These are phyloP conservation scores for Drosophila prostipennis DNA, from an alignment of 2,888 invertebrate genomes.

Conservation along the genomic window DNA sequence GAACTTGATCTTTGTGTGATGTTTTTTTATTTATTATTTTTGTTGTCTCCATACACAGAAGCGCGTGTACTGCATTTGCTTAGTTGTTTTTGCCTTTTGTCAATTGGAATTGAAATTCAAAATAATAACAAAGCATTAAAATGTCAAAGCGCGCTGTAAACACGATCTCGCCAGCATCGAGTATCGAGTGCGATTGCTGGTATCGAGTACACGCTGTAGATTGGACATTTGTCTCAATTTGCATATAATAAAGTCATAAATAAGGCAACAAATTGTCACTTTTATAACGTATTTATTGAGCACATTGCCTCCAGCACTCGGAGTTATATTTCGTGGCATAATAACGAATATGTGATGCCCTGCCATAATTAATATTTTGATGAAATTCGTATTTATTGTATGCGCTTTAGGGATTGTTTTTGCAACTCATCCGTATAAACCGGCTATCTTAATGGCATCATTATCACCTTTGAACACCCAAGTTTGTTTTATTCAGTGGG, in stretches of 20 bases:
- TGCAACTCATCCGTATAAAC: too few species aligned
- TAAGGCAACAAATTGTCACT: constrained; percentile 66
- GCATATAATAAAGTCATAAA: constrained; percentile 74
- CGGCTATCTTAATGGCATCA: not conserved
- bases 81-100: constrained; percentile 12
- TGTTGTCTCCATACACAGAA: constrained; percentile 15
- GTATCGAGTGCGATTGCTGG: constrained; percentile 23
- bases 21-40: constrained; percentile 5
- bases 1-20: constrained; percentile 77
- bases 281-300: constrained; percentile 67
- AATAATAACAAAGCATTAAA: constrained; percentile 61
- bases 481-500: not conserved
- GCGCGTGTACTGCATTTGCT: constrained; percentile 58
- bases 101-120: constrained; percentile 59
- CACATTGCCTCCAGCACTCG: constrained; percentile 34
- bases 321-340: not conserved
- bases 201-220: constrained; percentile 38
- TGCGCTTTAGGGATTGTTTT: too few species aligned
- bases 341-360: constrained; percentile 6
- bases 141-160: constrained; percentile 53
- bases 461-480: constrained; percentile 2
- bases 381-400: not conserved
- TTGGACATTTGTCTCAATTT: constrained; percentile 64
- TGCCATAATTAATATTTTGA: not conserved
- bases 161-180: constrained; percentile 16